These are phyloP conservation scores for Luperina testacea DNA, from an alignment of 2,888 invertebrate species.

Conservation along the genomic window DNA sequence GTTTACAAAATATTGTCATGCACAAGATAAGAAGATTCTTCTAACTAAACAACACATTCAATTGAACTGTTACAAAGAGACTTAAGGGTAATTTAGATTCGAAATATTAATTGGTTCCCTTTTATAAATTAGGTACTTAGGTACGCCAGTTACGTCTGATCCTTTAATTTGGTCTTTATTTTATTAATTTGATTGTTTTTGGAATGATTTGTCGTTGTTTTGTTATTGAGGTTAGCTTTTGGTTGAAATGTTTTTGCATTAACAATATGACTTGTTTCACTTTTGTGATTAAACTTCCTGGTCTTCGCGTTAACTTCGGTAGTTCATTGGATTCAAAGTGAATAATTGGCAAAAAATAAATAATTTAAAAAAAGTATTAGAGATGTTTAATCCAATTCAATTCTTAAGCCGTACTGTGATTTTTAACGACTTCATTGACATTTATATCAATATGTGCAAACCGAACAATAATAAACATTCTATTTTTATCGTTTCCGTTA, in stretches of 20 bases:
- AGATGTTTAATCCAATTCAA: slow-evolving; percentile 8
- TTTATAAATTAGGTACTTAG: slow-evolving; percentile 20
- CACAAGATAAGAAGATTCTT: slow-evolving; percentile 76
- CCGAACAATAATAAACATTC: slow-evolving; percentile 17
- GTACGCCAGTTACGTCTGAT: not conserved
- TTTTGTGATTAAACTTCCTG: not conserved
- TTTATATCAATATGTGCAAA: slow-evolving; percentile 25
- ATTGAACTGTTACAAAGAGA: slow-evolving; percentile 46
- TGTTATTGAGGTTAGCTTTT: not conserved
- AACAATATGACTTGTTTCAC: not conserved
- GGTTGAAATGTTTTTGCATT: not conserved
- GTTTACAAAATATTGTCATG: slow-evolving; percentile 84
- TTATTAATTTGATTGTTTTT: slow-evolving; percentile 24
- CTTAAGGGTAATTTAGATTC: slow-evolving; percentile 38
- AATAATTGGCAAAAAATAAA: not conserved
- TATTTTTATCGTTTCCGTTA: slow-evolving; percentile 18
- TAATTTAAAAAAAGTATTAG: not conserved
- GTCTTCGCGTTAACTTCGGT: too few species aligned
- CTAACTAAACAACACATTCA: slow-evolving; percentile 65
- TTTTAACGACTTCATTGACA: slow-evolving; percentile 6
- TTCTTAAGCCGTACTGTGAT: not conserved
- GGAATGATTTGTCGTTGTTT: not conserved
- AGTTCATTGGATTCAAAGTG: not conserved
- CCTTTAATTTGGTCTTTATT: slow-evolving; percentile 23
- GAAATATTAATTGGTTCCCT: slow-evolving; percentile 31